phyloP scores from a whole-genome alignment of 2,113 vertebrate species.

The Siniperca chuatsi region DNA sequence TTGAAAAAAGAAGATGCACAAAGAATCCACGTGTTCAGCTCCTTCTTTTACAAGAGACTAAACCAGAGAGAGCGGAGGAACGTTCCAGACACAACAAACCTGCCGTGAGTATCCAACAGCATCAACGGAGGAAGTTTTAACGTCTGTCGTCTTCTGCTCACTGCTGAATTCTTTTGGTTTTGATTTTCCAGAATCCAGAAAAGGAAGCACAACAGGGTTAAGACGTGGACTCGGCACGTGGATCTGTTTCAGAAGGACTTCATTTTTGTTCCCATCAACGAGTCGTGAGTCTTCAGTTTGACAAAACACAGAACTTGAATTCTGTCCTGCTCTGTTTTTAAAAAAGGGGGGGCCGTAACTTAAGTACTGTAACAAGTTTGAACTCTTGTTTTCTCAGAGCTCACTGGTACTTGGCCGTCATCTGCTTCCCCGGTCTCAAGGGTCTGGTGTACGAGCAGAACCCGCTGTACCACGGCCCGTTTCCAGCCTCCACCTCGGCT shows the following conservation, averaged over 20 bases:
- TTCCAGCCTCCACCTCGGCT: fast-evolving
- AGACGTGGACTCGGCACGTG: slow-evolving; percentile 98
- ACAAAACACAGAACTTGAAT: too few relatives aligned
- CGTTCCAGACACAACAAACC: slow-evolving; percentile 87
- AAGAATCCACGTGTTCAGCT: slow-evolving; percentile 97
- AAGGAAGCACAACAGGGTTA: slow-evolving; percentile 94
- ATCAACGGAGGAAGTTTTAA: too few relatives aligned
- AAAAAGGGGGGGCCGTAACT: not conserved
- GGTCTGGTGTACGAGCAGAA: slow-evolving; percentile 88
- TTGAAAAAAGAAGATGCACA: slow-evolving; percentile 94
- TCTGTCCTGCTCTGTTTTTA: not conserved
- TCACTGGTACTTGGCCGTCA: slow-evolving; percentile 99
- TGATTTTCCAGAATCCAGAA: slow-evolving; percentile 90
- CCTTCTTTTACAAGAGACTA: slow-evolving; percentile 98
- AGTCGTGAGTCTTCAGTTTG: slow-evolving; percentile 91
- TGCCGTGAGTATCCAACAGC: slow-evolving; percentile 88
- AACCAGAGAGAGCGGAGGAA: slow-evolving; percentile 95
- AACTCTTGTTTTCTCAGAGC: slow-evolving; percentile 82
- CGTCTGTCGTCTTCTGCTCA: not conserved
- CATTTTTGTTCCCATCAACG: slow-evolving; percentile 98
- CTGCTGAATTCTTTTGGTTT: not conserved
- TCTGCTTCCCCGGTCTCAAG: slow-evolving; percentile 96
- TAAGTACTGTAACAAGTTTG: not conserved
- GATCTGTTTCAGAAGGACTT: slow-evolving; percentile 99
- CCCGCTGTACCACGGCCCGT: slow-evolving; percentile 83